Conservation (phyloP, 2,113 vertebrate species). For the Petrocephalus zakoni region DNA sequence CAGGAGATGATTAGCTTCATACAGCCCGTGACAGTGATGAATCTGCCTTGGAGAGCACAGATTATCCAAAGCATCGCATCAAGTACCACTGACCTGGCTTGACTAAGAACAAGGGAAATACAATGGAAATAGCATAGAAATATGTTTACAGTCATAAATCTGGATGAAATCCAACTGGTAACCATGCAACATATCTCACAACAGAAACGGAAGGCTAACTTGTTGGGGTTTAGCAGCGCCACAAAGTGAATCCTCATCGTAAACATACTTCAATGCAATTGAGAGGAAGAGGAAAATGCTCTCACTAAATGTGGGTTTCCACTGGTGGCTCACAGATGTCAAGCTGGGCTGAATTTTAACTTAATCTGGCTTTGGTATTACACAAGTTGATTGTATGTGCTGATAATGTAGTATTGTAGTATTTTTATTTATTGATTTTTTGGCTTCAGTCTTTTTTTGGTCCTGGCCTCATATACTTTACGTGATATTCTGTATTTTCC, state of each 20-base stretch:
- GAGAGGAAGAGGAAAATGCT: neutral
- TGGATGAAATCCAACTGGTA: neutral
- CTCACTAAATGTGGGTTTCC: neutral
- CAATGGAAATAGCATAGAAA: neutral
- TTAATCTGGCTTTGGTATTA: neutral
- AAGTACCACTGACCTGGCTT: neutral
- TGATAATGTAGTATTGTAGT: neutral
- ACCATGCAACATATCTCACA: neutral
- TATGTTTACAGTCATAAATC: neutral
- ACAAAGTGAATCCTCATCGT: neutral
- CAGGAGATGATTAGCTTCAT: neutral
- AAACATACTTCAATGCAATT: neutral
- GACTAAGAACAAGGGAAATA: neutral
- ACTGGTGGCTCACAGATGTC: neutral
- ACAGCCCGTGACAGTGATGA: neutral
- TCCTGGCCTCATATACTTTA: neutral
- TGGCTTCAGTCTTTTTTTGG: neutral
- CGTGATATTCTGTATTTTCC: neutral
- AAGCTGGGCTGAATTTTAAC: neutral
- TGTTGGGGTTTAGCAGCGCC: neutral
- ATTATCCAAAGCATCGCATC: neutral
- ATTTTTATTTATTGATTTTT: neutral
- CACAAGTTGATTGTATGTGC: neutral
- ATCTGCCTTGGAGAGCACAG: neutral
- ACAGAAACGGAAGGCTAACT: neutral